These are phyloP conservation scores for Seira sanloemensis DNA, from an alignment of 2,888 invertebrate genomes.

Conservation along the genomic window DNA sequence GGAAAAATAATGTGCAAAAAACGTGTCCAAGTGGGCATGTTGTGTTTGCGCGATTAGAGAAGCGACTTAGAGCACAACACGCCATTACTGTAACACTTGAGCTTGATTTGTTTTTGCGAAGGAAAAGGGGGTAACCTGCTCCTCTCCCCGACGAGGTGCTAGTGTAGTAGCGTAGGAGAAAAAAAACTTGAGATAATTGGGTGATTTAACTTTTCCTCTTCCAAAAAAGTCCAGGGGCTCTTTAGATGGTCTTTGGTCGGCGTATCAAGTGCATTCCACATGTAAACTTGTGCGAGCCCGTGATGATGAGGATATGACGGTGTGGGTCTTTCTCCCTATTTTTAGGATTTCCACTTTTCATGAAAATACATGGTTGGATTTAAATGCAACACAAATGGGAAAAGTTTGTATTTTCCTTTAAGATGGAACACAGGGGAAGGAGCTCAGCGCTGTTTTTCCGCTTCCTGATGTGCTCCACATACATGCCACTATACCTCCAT, in stretches of 20 bases:
- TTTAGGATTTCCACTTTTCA: not conserved
- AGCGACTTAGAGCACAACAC: not conserved
- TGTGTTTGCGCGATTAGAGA: not conserved
- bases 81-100: constrained; percentile 13
- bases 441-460: not conserved
- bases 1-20: not conserved
- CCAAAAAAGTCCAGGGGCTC: not conserved
- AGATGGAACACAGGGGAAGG: not conserved
- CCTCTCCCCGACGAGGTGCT: not conserved
- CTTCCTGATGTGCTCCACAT: not conserved
- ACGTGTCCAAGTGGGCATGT: constrained; percentile 13
- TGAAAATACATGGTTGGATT: not conserved
- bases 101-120: constrained; percentile 14
- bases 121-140: not conserved
- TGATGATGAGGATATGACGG: not conserved
- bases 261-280: constrained; percentile 3
- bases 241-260: not conserved
- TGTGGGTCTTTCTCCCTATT: not conserved
- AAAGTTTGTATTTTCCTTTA: not conserved
- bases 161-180: not conserved
- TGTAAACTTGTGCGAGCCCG: not conserved
- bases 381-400: constrained; percentile 9
- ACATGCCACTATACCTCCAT: not conserved
- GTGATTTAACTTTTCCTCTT: constrained; percentile 42
- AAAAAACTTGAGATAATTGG: constrained; percentile 44